Conservation (phyloP, 92 coral and sea anemone genomes). For the Epizoanthus illoricatus region DNA sequence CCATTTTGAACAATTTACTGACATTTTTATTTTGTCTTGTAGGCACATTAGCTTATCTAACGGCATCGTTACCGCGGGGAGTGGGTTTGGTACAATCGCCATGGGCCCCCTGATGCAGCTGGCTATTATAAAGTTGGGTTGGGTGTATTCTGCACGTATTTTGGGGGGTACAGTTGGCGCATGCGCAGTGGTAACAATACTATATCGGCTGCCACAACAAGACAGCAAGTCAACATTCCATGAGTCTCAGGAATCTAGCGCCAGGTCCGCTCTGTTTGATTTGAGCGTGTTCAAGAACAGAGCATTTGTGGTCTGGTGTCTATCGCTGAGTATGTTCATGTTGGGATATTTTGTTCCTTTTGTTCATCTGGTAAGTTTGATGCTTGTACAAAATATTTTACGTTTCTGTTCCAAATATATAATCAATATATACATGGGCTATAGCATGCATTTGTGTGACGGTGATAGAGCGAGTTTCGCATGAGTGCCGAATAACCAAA, state of each 20-base stretch:
- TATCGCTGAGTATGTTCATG: constrained; percentile 85
- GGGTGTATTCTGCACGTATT: constrained; percentile 77
- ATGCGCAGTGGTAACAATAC: constrained; percentile 71
- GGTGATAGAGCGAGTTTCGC: no score
- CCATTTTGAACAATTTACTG: no score
- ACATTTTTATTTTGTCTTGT: not conserved
- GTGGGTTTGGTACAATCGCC: constrained; percentile 93
- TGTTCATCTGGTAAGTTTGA: constrained; percentile 86
- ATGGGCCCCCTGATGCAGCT: constrained; percentile 86
- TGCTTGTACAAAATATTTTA: not conserved
- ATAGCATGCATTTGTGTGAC: no score
- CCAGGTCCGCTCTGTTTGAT: constrained; percentile 71
- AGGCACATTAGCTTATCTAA: constrained; percentile 89
- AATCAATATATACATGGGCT: no score
- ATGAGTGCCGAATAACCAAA: no score
- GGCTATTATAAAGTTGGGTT: constrained; percentile 67
- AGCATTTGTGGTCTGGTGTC: constrained; percentile 83
- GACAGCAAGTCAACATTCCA: not conserved
- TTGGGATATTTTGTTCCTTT: constrained; percentile 94
- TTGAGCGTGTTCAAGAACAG: constrained; percentile 77
- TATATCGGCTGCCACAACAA: constrained; percentile 66
- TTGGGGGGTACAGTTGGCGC: constrained; percentile 67
- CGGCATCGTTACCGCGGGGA: constrained; percentile 94
- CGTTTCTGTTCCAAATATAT: no score
- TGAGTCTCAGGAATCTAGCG: constrained; percentile 22